Evolutionary conservation across 2,113 vertebrate genomes (phyloP).

Genomic region (Coptodon bakossiorum): DNA sequence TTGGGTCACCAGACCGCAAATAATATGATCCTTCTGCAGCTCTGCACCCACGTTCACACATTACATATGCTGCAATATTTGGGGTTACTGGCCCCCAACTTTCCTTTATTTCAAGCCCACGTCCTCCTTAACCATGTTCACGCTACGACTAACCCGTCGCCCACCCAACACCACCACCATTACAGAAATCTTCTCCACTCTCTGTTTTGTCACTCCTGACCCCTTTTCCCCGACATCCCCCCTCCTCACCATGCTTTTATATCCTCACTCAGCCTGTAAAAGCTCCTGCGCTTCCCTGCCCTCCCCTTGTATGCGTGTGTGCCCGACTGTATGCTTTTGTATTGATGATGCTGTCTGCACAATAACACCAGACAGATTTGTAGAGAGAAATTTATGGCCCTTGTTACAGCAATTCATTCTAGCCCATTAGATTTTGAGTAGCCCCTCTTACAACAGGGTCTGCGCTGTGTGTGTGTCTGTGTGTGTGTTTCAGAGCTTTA

Average conservation of each 20-base stretch:
- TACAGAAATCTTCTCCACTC: neutral
- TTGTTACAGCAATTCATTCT: slow-evolving; percentile 50
- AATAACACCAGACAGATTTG: neutral
- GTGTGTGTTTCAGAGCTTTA: neutral
- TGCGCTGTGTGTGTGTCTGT: neutral
- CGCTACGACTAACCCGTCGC: neutral
- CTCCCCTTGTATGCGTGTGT: slow-evolving; percentile 1
- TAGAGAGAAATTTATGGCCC: slow-evolving; percentile 22
- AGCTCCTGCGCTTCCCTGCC: neutral
- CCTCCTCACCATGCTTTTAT: neutral
- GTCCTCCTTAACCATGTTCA: neutral
- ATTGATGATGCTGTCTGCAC: neutral
- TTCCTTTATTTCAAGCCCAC: neutral
- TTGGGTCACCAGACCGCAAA: slow-evolving; percentile 57
- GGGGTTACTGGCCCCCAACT: neutral
- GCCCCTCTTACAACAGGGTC: neutral
- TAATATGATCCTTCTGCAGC: slow-evolving; percentile 48
- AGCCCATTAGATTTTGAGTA: slow-evolving; percentile 48
- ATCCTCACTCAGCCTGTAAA: neutral
- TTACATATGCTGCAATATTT: slow-evolving; percentile 21
- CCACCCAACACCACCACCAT: neutral
- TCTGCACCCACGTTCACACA: slow-evolving; percentile 22
- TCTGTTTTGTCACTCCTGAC: neutral
- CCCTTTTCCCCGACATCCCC: neutral
- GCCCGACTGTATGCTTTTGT: neutral